These are phyloP conservation scores for Larimichthys polyactis DNA, from an alignment of 2,113 vertebrate species.

Conservation along the genomic window DNA sequence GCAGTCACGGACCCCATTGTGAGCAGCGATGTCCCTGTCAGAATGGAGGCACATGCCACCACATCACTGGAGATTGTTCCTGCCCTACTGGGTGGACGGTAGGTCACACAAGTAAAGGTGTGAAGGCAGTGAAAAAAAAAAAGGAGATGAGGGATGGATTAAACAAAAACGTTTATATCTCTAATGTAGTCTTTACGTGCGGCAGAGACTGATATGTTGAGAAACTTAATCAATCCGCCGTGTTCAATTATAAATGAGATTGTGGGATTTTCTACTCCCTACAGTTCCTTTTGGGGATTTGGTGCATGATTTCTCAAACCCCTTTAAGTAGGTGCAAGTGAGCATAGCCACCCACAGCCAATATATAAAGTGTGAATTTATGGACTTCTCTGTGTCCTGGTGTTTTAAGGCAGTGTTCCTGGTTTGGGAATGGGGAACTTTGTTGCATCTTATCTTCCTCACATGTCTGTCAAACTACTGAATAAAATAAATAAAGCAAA, in stretches of 20 bases:
- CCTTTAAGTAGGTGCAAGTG: background rate
- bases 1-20: conserved; percentile 96
- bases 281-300: background rate
- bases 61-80: conserved; percentile 96
- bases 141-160: conserved; percentile 1
- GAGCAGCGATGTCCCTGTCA: conserved; percentile 97
- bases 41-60: conserved; percentile 95
- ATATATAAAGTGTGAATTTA: background rate
- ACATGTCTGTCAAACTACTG: conserved; percentile 7
- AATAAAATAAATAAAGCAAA: background rate
- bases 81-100: conserved; percentile 97
- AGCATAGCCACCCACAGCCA: conserved; percentile 18
- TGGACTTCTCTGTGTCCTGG: background rate
- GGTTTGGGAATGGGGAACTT: background rate
- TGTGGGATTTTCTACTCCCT: conserved; percentile 1
- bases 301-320: background rate
- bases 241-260: conserved; percentile 44
- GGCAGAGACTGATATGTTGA: conserved; percentile 7
- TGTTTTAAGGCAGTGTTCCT: background rate
- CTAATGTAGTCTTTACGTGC: conserved; percentile 5
- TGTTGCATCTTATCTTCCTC: background rate
- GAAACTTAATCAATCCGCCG: conserved; percentile 42
- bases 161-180: conserved; percentile 18
- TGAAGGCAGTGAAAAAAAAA: conserved; percentile 4
- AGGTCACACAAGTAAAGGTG: conserved; percentile 55